A percentile compares a stretch with the other conserved stretches of the same genome.
These are phyloP conservation scores for Paracyclopina nana DNA, from an alignment of 1,140 invertebrate genomes.

Conservation along the genomic window DNA sequence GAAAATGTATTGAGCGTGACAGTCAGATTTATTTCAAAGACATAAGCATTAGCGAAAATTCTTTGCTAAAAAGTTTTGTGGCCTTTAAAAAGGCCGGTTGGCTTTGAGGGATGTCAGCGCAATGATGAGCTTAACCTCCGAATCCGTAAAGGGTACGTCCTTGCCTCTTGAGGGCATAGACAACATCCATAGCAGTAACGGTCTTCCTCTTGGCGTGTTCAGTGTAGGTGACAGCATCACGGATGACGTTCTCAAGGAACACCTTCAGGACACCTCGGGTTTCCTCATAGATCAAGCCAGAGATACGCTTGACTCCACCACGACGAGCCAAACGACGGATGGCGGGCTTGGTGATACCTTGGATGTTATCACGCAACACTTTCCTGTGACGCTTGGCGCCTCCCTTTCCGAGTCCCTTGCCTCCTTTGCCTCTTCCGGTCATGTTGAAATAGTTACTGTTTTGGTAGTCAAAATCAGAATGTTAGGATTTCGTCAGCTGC, in stretches of 20 bases:
- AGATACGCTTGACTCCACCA: constrained; percentile 53
- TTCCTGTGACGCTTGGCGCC: constrained; percentile 44
- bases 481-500: too few relatives aligned
- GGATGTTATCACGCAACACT: constrained; percentile 46
- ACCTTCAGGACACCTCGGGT: constrained; percentile 47
- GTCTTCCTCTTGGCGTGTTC: constrained; percentile 62
- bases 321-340: constrained; percentile 43
- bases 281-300: constrained; percentile 48
- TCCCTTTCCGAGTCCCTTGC: constrained; percentile 44
- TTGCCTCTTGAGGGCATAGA: constrained; percentile 62
- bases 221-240: constrained; percentile 61
- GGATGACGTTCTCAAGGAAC: constrained; percentile 59
- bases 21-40: too few relatives aligned
- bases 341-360: constrained; percentile 46
- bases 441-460: too few relatives aligned
- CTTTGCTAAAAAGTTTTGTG: too few relatives aligned
- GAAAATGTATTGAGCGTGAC: too few relatives aligned
- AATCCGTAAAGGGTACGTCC: constrained; percentile 43
- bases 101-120: background rate
- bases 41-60: too few relatives aligned
- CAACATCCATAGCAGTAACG: constrained; percentile 64
- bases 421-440: constrained; percentile 30
- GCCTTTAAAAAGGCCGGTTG: constrained; percentile 4
- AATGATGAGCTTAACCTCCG: constrained; percentile 30
- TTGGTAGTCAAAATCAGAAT: too few relatives aligned